Evolutionary conservation across 1,140 invertebrate genomes (phyloP), one percentile per base, ranked within the genome.

Genomic region (Heliconius hermathena): DNA sequence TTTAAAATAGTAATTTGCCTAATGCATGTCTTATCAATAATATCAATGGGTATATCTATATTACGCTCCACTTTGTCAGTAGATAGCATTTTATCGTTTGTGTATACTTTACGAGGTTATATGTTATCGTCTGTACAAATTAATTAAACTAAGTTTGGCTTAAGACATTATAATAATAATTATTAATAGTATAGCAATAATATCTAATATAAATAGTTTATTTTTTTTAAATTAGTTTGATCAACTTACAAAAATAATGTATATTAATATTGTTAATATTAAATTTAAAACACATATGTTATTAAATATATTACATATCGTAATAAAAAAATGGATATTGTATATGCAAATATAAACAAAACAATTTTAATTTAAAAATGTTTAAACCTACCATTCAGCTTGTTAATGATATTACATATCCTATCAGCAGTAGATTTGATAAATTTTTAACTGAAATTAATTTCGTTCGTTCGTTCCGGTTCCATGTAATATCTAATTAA

Each of bases 401-500:
- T 81, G 86, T 87, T 83, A 79, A 77, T 87, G 81, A 82, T 81
- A 82, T 85, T 79, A 84, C 84, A 85, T 87, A 89, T 88, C 86
- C 86, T 87, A 85, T 85, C 76, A 80, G 85, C 80, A 71, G 80
- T 81, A 83, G 82, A 83, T 87, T 79, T 85, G 87, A 88, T 88
- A 86, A 89, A 89, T 84, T 89, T 82, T 88, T 88, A 83, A 86
- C 86, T 88, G 90, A 87, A 90, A 92, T 91, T 90, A 85, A 87
- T 85, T 86, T 83, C 83, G 86, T 88, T 90, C 91, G 88, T 86
- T 83, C 83, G 86, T 88, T 90, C 91, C 89, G 89, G 86, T 90
- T 89, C 87, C 89, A 89, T 90, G 86, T 88, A 90, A 92, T 85
- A 91, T 92, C 86, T 92, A 91, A 92, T 93, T 92, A 92, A 90